These are phyloP conservation scores for Agrilus biguttatus DNA, from an alignment of 2,888 invertebrate species.

Conservation along the genomic window DNA sequence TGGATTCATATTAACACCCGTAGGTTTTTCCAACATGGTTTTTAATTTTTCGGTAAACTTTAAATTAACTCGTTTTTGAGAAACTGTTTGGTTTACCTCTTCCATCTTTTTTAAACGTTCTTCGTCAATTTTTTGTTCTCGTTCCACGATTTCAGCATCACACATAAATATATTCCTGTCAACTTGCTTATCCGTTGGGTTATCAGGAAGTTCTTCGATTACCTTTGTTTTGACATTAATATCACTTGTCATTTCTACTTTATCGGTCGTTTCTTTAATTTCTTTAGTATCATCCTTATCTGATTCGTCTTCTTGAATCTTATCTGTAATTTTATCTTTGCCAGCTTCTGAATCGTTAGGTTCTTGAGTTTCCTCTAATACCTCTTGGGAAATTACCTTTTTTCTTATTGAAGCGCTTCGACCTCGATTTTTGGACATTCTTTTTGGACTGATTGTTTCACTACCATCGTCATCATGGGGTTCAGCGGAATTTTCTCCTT, in stretches of 20 bases:
- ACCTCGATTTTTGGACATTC: too few relatives aligned
- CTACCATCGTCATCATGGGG: too few relatives aligned
- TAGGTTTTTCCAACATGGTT: constrained; percentile 10
- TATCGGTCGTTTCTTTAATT: constrained; percentile 8
- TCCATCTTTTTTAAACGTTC: constrained; percentile 36
- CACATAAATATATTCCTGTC: constrained; percentile 22
- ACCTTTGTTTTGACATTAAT: too few relatives aligned
- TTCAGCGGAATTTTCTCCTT: too few relatives aligned
- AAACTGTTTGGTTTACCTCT: constrained; percentile 27
- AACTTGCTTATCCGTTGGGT: constrained; percentile 5
- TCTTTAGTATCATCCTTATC: not conserved
- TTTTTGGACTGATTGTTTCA: too few relatives aligned
- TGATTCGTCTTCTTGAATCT: too few relatives aligned
- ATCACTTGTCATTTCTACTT: not conserved
- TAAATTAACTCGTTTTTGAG: constrained; percentile 17
- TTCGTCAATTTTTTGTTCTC: constrained; percentile 31
- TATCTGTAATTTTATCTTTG: too few relatives aligned
- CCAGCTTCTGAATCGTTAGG: too few relatives aligned
- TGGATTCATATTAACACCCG: not conserved
- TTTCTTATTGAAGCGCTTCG: too few relatives aligned
- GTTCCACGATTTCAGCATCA: constrained; percentile 27
- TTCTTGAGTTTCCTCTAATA: too few relatives aligned
- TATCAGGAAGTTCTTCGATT: too few relatives aligned
- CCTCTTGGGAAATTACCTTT: too few relatives aligned
- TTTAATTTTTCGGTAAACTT: constrained; percentile 24